Evolutionary conservation across 2,888 invertebrate genomes (phyloP), one percentile per base, ranked within the genome.

Genomic region (Esperia sulphurella): DNA sequence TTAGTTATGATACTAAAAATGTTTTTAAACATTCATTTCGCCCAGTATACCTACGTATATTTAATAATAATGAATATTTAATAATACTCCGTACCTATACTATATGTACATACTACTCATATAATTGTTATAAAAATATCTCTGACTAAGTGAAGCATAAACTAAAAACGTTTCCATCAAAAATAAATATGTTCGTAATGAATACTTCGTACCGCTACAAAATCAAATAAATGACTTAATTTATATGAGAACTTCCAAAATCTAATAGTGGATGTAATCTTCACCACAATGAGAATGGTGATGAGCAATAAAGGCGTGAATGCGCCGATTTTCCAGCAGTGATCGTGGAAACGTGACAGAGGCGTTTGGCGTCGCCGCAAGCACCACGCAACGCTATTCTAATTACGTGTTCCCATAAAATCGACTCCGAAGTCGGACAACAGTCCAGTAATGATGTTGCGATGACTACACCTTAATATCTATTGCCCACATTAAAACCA

Each of bases 331-430:
- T 76, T 75, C 58, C 63, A 63, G 53, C 53, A 54, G 55, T 51
- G 60, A 63, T 55, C 60, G 55, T 46, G 54, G 53, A 75, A 72
- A 69, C 83, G 79, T 83, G 83, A 81, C 75, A 55, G 48, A 53
- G 58, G 65, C 58, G 76, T 80, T 79, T 72, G 73, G 66, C 62
- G 71, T 57, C 58, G 72, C 75, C 71, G 63, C 73, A 71, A 61
- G 50, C 59, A 57, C 59, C 58, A 67, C 65, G 56, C 58, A 66
- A 58, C 57, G 56, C 57, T 56, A 66, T 71, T 68, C 51, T 58
- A 58, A 64, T 68, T 64, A 71, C 65, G 63, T 68, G 64, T 73
- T 75, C 74, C 76, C 77, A 79, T 78, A 74, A 73, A 71, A 73
- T 75, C 21, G 31, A 2, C 43, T 33, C 38, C 38, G 28, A 49